These are phyloP conservation scores for Corapipo altera DNA, from an alignment of 2,113 vertebrate species.

Conservation along the genomic window DNA sequence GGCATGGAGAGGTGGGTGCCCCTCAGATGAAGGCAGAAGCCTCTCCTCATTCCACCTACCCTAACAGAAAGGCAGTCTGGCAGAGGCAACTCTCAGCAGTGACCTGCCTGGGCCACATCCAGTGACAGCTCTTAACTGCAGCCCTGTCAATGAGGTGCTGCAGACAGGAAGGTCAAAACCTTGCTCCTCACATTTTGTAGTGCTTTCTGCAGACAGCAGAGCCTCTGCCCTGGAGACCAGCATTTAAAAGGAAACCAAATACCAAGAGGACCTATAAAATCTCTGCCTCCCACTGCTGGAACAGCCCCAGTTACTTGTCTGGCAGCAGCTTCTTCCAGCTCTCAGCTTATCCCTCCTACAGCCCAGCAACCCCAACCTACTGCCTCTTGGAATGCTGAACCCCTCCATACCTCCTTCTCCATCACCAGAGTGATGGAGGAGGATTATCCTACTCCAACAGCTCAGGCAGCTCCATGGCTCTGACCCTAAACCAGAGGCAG, in stretches of 20 bases:
- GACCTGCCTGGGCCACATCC: background rate
- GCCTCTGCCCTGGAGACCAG: background rate
- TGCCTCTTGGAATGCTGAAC: accelerated
- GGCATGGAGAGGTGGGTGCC: accelerated
- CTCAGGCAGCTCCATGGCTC: background rate
- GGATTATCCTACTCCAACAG: background rate
- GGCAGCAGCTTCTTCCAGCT: background rate
- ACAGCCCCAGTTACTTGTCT: background rate
- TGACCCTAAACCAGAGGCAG: background rate
- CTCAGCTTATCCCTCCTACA: background rate
- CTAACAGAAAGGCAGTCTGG: background rate
- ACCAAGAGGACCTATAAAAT: background rate
- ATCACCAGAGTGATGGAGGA: background rate
- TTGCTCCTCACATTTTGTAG: background rate
- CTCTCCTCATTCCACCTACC: background rate
- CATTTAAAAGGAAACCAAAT: background rate
- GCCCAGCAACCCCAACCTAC: background rate
- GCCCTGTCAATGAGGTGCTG: background rate
- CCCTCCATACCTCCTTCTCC: background rate
- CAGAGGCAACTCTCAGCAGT: background rate
- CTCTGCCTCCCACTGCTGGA: background rate
- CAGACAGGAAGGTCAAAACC: background rate
- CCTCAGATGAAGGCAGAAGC: background rate
- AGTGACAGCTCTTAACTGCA: background rate
- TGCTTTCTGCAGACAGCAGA: background rate